A percentile compares a stretch with the other conserved stretches of the same genome.
phyloP scores from a whole-genome alignment of 1,140 invertebrate genomes.

The Drosophila suzukii region DNA sequence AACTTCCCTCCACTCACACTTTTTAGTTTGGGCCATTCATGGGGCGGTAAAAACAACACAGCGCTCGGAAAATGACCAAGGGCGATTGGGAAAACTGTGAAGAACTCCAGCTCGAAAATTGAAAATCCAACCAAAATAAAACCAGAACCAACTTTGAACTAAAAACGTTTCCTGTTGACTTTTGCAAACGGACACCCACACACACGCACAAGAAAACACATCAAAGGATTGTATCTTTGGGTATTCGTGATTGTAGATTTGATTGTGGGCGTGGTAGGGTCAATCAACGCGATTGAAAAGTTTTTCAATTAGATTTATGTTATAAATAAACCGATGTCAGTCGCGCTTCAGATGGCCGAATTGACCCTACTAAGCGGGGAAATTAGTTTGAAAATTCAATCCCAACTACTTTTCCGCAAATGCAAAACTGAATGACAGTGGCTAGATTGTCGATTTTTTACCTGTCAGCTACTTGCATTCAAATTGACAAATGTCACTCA shows the following conservation, averaged over 20 bases:
- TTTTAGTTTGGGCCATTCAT: neutral
- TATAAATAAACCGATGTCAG: constrained; percentile 16
- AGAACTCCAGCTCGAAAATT: constrained; percentile 20
- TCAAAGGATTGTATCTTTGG: constrained; percentile 29
- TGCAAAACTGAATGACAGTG: constrained; percentile 18
- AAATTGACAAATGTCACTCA: constrained; percentile 67
- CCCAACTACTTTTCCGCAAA: constrained; percentile 43
- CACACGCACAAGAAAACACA: constrained; percentile 17
- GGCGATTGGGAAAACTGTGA: constrained; percentile 37
- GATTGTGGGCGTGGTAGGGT: constrained; percentile 1
- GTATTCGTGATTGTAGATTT: neutral
- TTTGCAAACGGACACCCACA: constrained; percentile 5
- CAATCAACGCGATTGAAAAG: constrained; percentile 20
- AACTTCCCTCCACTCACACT: constrained; percentile 20
- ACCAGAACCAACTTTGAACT: constrained; percentile 13
- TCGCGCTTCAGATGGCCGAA: neutral
- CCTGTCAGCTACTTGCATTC: constrained; percentile 41
- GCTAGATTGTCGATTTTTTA: constrained; percentile 12
- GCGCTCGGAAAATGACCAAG: constrained; percentile 27
- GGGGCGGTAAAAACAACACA: constrained; percentile 14
- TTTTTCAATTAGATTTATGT: constrained; percentile 65
- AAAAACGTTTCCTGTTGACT: constrained; percentile 29
- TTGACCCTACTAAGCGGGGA: constrained; percentile 10
- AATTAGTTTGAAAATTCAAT: constrained; percentile 31
- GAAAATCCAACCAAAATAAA: constrained; percentile 21